Base-by-base conservation (phyloP, 2,797 vertebrate species). In the Scolopax rusticola region DNA sequence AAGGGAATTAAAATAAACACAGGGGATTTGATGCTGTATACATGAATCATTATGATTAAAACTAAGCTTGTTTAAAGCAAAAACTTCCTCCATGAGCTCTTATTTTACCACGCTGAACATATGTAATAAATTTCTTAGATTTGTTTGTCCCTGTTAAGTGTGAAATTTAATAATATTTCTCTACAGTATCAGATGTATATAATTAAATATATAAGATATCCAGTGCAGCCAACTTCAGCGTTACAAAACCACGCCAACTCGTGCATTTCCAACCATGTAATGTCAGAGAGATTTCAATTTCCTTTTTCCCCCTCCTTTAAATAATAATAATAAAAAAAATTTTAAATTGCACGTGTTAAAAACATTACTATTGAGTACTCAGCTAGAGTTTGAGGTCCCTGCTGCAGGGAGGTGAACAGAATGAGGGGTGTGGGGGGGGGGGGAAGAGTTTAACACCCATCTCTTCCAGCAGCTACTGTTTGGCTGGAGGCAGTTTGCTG, bases 91-190 rank as follows among this genome's bases (percentile, higher is more conserved):
- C 81, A 51, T 2, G 6, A 83, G 87, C 51, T 57, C 82, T 77
- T 89, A 65, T 77, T 96, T 91, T 93, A 78, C 93, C 88, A 79
- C 45, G 32, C 30, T 71, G 68, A 84, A 77, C 90, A 89, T 25
- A 71, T 36, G 54, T 15, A 90, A 93, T 69, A 89, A 45, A 56
- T 65, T 48, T 63, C 74, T 78, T 81, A 43, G 45, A 94, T 90
- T 92, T 91, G 93, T 91, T 94, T 93, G 86, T 87, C 83, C 93
- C 65, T 61, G 28, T 77, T 89, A 93, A 91, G 90, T 93, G 93
- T 74, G 85, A 94, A 94, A 95, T 92, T 84, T 94, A 96, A 71
- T 90, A 84, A 77, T 87, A 91, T 92, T 94, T 95, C 96, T 92
- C 57, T 64, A 89, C 2, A 12, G 57, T 85, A 93, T 80, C 83